Conservation (phyloP, 2,888 invertebrate species). For the Orthonevra nobilis region DNA sequence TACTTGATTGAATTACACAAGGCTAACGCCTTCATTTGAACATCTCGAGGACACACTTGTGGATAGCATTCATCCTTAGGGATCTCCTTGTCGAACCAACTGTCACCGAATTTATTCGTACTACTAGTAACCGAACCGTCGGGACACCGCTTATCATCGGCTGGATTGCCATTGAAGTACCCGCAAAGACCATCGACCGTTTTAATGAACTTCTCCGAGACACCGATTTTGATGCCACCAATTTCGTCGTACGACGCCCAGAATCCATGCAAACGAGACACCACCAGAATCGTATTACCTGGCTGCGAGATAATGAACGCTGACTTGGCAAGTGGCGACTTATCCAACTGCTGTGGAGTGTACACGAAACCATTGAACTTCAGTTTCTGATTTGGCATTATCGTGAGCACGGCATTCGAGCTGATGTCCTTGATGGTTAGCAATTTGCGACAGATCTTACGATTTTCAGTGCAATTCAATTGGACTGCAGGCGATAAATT, state of each 20-base stretch:
- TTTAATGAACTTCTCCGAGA: slow-evolving; percentile 83
- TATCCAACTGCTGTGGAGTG: slow-evolving; percentile 77
- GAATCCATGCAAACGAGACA: slow-evolving; percentile 87
- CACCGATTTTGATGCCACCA: slow-evolving; percentile 87
- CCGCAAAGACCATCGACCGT: slow-evolving; percentile 91
- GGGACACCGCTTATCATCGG: slow-evolving; percentile 87
- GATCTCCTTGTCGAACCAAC: slow-evolving; percentile 84
- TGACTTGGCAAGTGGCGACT: slow-evolving; percentile 77
- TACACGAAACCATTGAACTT: slow-evolving; percentile 85
- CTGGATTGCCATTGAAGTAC: slow-evolving; percentile 84
- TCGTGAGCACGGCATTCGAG: slow-evolving; percentile 81
- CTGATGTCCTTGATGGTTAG: slow-evolving; percentile 83
- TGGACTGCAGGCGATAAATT: slow-evolving; percentile 82
- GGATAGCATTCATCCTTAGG: slow-evolving; percentile 82
- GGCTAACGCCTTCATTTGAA: slow-evolving; percentile 84
- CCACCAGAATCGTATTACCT: slow-evolving; percentile 86
- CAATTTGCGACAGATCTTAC: slow-evolving; percentile 83
- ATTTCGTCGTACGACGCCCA: slow-evolving; percentile 86
- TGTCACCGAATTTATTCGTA: slow-evolving; percentile 87
- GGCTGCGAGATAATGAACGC: slow-evolving; percentile 85
- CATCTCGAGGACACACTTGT: slow-evolving; percentile 83
- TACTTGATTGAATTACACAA: slow-evolving; percentile 86
- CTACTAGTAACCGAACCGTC: slow-evolving; percentile 84
- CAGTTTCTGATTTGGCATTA: slow-evolving; percentile 84
- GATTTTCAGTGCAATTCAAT: slow-evolving; percentile 76